Evolutionary conservation across 2,113 vertebrate genomes (phyloP), one percentile per base, ranked within the genome.

Genomic region (Brevimyrus niger): DNA sequence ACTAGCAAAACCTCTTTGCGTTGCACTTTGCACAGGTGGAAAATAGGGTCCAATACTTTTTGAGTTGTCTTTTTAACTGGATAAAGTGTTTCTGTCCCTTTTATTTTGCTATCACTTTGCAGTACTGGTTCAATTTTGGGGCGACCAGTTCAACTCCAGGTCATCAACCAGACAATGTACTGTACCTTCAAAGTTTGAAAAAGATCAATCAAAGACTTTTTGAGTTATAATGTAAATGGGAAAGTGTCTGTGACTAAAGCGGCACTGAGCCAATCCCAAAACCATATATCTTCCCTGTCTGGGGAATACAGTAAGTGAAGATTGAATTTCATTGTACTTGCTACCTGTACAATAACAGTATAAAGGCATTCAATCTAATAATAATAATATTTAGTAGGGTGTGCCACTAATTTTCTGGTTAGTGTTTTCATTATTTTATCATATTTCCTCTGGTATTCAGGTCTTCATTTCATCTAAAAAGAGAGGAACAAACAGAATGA

Each of bases 371-470:
- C 3, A 13, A 69, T 69, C 61, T 69, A 31, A 69, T 69, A 69
- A 27, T 69, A 69, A 69, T 69, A 69, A 69, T 69, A 69, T 69
- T 69, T 69, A 69, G 61, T 27, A 69, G 61, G 61, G 61, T 31
- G 61, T 31, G 61, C 61, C 61, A 69, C 61, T 69, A 69, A 69
- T 27, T 69, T 31, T 38, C 35, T 80, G 13, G 15, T 42, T 42
- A 80, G 73, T 38, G 73, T 80, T 80, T 80, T 80, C 73, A 80
- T 80, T 38, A 17, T 80, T 80, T 80, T 42, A 80, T 80, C 73
- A 80, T 80, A 42, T 42, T 80, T 69, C 61, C 61, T 69, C 27
- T 31, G 61, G n/a, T 69, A 69, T 69, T 69, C n/a, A 69, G 15
- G 73, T 80, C 73, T 80, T 80, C 35, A 65, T 65, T 65, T 65